These are phyloP conservation scores for Dicyema japonicum DNA, from an alignment of 1,140 invertebrate species.

Conservation along the genomic window DNA sequence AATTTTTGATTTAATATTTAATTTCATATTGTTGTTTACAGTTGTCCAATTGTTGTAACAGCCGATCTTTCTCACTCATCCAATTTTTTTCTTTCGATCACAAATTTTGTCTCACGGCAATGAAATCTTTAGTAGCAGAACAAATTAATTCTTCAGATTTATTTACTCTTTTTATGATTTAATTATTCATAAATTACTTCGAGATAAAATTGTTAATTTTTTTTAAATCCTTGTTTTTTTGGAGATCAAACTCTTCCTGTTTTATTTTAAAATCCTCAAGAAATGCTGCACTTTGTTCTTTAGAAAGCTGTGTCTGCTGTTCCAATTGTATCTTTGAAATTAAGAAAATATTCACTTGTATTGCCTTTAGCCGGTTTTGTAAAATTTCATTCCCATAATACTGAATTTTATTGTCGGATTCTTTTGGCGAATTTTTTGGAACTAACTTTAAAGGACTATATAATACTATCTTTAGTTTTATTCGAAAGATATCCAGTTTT, in stretches of 20 bases:
- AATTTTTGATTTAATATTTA: background rate
- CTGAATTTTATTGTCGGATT: background rate
- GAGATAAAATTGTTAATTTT: conserved; percentile 16
- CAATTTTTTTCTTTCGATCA: conserved; percentile 13
- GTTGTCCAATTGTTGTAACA: conserved; percentile 7
- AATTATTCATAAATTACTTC: conserved; percentile 9
- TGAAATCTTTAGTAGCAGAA: conserved; percentile 17
- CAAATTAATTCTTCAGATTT: conserved; percentile 19
- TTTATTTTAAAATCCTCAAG: conserved; percentile 14
- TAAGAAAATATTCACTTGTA: conserved; percentile 11
- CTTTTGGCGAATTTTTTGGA: too few relatives aligned
- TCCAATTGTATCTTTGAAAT: conserved; percentile 16
- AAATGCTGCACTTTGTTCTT: conserved; percentile 16
- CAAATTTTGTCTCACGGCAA: conserved; percentile 13
- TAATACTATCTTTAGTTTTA: too few relatives aligned
- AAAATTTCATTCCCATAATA: background rate
- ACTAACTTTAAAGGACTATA: too few relatives aligned
- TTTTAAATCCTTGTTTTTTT: conserved; percentile 13
- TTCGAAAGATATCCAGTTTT: too few relatives aligned
- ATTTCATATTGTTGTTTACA: background rate
- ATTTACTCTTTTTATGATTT: conserved; percentile 9
- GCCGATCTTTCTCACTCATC: conserved; percentile 19
- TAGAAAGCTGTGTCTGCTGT: conserved; percentile 14
- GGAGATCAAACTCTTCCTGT: conserved; percentile 14
- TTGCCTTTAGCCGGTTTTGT: conserved; percentile 5